Conservation (phyloP, 2,888 invertebrate genomes). For the Steinernema carpocapsae region DNA sequence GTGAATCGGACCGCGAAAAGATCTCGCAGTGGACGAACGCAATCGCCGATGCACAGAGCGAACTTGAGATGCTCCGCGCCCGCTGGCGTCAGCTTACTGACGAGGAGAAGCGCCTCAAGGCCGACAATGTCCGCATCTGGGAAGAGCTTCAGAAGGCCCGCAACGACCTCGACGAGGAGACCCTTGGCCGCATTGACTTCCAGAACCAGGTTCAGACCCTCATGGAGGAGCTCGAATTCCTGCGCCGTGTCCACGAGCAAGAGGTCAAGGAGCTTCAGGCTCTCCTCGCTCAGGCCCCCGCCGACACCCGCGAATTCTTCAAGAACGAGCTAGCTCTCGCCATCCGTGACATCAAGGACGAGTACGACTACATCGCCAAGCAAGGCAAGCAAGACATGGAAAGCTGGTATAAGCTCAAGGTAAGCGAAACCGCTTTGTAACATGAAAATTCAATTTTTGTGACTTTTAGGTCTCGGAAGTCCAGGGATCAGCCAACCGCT, state of each 20-base stretch:
- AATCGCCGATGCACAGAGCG: constrained; percentile 67
- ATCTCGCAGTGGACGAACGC: constrained; percentile 66
- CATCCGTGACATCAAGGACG: constrained; percentile 70
- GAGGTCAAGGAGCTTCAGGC: constrained; percentile 44
- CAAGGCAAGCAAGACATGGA: constrained; percentile 70
- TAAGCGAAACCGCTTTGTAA: not conserved
- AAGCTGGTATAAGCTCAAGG: constrained; percentile 71
- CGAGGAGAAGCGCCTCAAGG: constrained; percentile 66
- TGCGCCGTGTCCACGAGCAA: constrained; percentile 66
- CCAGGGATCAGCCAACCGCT: constrained; percentile 42
- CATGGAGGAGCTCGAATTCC: constrained; percentile 69
- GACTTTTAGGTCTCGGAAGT: constrained; percentile 30
- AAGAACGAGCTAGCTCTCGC: constrained; percentile 71
- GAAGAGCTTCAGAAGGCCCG: constrained; percentile 68
- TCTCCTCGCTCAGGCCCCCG: constrained; percentile 36
- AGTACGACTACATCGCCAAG: constrained; percentile 70
- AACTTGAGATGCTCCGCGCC: constrained; percentile 68
- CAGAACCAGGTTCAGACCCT: constrained; percentile 70
- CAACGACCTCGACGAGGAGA: constrained; percentile 70
- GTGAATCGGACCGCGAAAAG: constrained; percentile 65
- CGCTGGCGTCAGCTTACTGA: constrained; percentile 68
- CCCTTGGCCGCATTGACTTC: constrained; percentile 69
- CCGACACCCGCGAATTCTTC: constrained; percentile 62
- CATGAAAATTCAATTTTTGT: not conserved
- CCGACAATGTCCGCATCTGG: constrained; percentile 67